These are phyloP conservation scores for Tenodera sinensis DNA, from an alignment of 2,888 invertebrate species.

Conservation along the genomic window DNA sequence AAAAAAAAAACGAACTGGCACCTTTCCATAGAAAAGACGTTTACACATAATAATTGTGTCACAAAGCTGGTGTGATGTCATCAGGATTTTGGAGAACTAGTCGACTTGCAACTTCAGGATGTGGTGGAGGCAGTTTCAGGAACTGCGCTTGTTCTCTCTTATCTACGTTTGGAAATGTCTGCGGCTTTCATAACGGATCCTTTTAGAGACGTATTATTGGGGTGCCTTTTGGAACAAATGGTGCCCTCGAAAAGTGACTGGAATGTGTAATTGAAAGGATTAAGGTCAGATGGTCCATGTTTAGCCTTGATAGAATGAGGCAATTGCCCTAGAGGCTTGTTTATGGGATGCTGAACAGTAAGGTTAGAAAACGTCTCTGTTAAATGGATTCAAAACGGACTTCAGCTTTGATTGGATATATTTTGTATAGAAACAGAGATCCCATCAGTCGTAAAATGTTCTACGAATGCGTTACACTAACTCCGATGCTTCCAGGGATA, in stretches of 20 bases:
- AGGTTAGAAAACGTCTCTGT: no score
- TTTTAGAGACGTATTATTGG: not conserved
- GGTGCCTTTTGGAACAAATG: not conserved
- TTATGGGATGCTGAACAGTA: not conserved
- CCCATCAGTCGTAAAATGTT: no score
- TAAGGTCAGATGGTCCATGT: not conserved
- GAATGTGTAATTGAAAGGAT: not conserved
- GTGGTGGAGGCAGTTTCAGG: not conserved
- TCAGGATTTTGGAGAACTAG: not conserved
- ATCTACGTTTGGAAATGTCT: not conserved
- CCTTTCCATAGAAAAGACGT: no score
- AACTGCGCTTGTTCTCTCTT: not conserved
- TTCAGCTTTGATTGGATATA: no score
- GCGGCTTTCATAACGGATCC: not conserved
- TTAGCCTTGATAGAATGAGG: not conserved
- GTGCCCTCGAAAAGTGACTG: not conserved
- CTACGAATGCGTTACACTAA: no score
- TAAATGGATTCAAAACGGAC: not conserved
- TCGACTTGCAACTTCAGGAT: not conserved
- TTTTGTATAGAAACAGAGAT: no score
- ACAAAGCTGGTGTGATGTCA: not conserved
- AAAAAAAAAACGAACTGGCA: no score
- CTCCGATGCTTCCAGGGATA: no score
- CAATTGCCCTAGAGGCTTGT: not conserved
- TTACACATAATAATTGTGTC: no score